These are phyloP conservation scores for Clostera curtula DNA, from an alignment of 2,888 invertebrate species.

Conservation along the genomic window DNA sequence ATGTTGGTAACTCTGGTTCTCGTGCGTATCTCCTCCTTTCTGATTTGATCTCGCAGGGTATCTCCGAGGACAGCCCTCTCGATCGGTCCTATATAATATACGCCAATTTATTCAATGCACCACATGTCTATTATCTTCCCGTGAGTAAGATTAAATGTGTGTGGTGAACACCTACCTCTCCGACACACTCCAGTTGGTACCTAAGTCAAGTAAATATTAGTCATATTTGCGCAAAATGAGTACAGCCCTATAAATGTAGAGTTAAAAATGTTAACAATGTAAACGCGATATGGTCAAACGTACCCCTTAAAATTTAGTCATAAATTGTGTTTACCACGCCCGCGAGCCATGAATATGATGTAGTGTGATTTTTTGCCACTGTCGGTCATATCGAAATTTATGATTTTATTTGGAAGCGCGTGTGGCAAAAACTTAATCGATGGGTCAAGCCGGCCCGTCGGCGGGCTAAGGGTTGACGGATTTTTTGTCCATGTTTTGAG, in stretches of 20 bases:
- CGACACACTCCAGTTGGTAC: too few species aligned
- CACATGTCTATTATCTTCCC: too few species aligned
- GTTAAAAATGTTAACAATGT: conserved; percentile 14
- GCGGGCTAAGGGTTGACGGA: conserved; percentile 30
- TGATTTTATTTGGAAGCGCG: conserved; percentile 57
- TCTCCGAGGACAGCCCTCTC: too few species aligned
- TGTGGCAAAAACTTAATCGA: conserved; percentile 66
- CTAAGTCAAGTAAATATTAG: too few species aligned
- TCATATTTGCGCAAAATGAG: not conserved
- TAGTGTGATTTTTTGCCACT: conserved; percentile 60
- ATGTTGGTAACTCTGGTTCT: too few species aligned
- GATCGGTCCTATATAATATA: too few species aligned
- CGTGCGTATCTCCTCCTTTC: too few species aligned
- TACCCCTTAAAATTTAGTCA: conserved; percentile 49
- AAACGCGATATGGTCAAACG: conserved; percentile 15
- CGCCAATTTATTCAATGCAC: too few species aligned
- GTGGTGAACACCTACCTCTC: too few species aligned
- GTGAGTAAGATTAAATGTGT: too few species aligned
- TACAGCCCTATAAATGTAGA: not conserved
- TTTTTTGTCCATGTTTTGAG: conserved; percentile 13
- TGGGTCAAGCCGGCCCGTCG: conserved; percentile 33
- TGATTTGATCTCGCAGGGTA: too few species aligned
- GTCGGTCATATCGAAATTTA: conserved; percentile 50
- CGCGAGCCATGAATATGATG: conserved; percentile 34
- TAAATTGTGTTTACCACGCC: conserved; percentile 53